Base-by-base conservation (phyloP, 2,797 vertebrate genomes). In the Syngnathus acus region DNA sequence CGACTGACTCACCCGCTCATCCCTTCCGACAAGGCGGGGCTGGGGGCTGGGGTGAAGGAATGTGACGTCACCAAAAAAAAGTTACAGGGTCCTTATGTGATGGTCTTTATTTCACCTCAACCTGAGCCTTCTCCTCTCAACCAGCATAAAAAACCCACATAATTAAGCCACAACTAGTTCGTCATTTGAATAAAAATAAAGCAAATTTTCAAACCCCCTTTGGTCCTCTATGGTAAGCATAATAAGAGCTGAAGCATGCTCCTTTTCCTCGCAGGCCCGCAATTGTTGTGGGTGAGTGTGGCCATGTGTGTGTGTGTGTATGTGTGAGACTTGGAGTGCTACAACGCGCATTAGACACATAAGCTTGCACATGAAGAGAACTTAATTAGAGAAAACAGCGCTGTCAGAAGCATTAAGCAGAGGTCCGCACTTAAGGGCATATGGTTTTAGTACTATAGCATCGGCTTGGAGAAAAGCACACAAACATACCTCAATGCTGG, bases 1-100 rank as follows among this genome's bases (percentile, higher is more conserved):
- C 88, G 79, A 93, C 87, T 90, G 90, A 92, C 90, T 88, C 87
- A 84, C 88, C 86, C 83, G 71, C 85, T 95, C 92, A 93, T 93
- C 80, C 78, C 84, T 92, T 92, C 79, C 84, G 91, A 94, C 91
- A 93, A 90, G 90, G 89, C 78, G 81, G 88, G 89, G 87, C 92
- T 91, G 70, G 81, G 81, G 92, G 92, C 86, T 65, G 77, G 83
- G 92, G 86, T 81, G 83, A 65, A 9, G 58, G 78, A 75, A 62
- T 77, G 82, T 92, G 87, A 91, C 87, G 88, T 88, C 89, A 91
- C 72, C 51, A 68, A 48, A 65, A 32, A 77, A 72, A 48, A 74
- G 68, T 84, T 80, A 59, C 21, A 47, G 65, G 67, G 72, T 67
- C 67, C 54, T 17, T 70, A 51, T 45, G 10, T 19, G 26, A 47